Percentiles rank a stretch among this genome's conserved stretches.
Conservation (phyloP, 2,797 vertebrate species). For the Platalea minor region DNA sequence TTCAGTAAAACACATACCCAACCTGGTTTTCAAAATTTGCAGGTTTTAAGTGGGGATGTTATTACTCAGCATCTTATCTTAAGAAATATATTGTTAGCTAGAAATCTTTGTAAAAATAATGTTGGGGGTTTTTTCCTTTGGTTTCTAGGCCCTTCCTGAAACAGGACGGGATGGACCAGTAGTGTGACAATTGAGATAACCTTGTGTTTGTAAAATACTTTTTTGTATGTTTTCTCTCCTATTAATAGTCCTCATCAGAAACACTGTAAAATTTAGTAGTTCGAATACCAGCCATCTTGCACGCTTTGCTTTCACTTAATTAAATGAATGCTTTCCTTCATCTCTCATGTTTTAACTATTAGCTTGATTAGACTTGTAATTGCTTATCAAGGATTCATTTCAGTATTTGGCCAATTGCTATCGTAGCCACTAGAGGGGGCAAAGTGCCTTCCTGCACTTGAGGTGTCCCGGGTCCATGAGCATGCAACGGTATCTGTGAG, state of each 20-base stretch:
- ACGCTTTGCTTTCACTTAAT: background rate
- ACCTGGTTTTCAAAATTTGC: background rate
- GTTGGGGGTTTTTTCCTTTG: background rate
- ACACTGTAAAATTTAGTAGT: background rate
- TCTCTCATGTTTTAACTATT: background rate
- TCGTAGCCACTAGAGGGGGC: background rate
- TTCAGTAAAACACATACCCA: background rate
- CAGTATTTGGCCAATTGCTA: background rate
- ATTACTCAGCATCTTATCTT: background rate
- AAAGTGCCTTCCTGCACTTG: background rate
- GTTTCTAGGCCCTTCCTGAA: background rate
- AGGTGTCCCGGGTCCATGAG: rapidly evolving
- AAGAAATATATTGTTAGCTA: background rate
- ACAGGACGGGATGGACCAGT: background rate
- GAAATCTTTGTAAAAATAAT: background rate
- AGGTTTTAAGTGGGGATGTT: background rate
- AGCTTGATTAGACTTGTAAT: background rate
- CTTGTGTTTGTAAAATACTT: background rate
- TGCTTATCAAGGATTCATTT: background rate
- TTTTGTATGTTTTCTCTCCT: background rate
- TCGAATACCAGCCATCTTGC: background rate
- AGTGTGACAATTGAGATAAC: background rate
- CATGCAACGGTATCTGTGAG: rapidly evolving
- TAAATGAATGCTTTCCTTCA: background rate
- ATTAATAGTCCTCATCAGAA: background rate